Evolutionary conservation across 2,797 vertebrate species (phyloP).

Genomic region (Myiotriccus ornatus): DNA sequence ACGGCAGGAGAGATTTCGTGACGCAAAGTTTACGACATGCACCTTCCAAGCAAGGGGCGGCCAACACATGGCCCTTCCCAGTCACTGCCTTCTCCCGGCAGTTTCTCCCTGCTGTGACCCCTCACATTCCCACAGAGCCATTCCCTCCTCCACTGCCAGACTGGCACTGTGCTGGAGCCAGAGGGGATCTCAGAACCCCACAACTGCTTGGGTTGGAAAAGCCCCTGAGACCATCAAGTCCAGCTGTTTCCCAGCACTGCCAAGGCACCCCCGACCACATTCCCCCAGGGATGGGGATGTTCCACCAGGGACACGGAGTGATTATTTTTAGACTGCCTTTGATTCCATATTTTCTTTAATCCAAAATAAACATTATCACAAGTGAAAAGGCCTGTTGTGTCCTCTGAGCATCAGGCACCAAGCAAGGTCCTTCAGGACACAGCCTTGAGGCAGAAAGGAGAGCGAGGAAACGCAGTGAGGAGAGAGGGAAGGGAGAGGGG

Average conservation of each 20-base stretch:
- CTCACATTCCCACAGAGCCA: accelerated
- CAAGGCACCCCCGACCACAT: background rate
- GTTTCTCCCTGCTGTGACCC: accelerated
- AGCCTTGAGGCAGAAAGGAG: background rate
- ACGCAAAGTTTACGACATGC: background rate
- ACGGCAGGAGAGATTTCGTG: background rate
- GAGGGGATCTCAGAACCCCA: accelerated
- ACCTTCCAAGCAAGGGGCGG: background rate
- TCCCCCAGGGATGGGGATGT: background rate
- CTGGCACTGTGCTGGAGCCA: accelerated
- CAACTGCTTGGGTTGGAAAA: background rate
- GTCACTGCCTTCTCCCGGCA: background rate
- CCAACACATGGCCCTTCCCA: too few relatives aligned
- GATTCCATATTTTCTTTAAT: background rate
- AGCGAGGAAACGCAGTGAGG: background rate
- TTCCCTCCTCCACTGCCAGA: background rate
- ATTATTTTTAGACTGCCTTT: background rate
- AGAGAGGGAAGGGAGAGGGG: background rate
- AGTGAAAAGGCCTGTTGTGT: background rate
- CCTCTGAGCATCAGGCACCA: background rate
- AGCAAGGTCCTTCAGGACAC: conserved; percentile 22
- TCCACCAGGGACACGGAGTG: background rate
- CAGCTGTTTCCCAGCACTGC: background rate
- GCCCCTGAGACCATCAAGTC: background rate
- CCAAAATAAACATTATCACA: conserved; percentile 11